Conservation (phyloP, 2,888 invertebrate species). For the Drosophila putrida region DNA sequence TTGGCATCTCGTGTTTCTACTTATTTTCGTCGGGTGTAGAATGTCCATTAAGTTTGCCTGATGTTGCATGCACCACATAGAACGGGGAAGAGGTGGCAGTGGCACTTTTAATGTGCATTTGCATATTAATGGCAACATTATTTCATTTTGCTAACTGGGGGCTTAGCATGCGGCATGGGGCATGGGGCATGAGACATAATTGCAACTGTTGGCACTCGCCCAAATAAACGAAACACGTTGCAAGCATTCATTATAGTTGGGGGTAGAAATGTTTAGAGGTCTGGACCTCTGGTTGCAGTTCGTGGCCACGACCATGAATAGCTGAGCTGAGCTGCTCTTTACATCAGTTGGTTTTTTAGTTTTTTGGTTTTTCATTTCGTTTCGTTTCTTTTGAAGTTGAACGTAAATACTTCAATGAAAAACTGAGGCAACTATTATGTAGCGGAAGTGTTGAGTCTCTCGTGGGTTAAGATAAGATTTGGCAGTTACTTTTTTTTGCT, state of each 20-base stretch:
- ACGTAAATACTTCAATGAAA: constrained; percentile 36
- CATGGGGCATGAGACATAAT: constrained; percentile 40
- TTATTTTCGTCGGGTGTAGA: constrained; percentile 29
- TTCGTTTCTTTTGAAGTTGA: constrained; percentile 29
- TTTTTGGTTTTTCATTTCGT: constrained; percentile 13
- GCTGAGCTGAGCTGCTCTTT: constrained; percentile 14
- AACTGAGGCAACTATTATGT: constrained; percentile 30
- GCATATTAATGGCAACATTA: constrained; percentile 49
- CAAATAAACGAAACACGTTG: constrained; percentile 18
- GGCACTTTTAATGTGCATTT: constrained; percentile 49
- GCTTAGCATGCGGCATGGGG: constrained; percentile 28
- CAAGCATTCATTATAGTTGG: constrained; percentile 51
- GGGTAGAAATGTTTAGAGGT: constrained; percentile 8
- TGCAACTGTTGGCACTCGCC: constrained; percentile 16
- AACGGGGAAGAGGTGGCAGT: background rate
- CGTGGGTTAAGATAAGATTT: constrained; percentile 42
- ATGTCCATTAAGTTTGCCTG: constrained; percentile 38
- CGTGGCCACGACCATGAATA: constrained; percentile 43
- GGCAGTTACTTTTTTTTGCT: constrained; percentile 23
- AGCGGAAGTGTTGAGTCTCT: constrained; percentile 41
- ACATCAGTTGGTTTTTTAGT: constrained; percentile 17
- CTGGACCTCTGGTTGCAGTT: constrained; percentile 18
- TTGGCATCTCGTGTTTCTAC: constrained; percentile 10
- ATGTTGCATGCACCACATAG: constrained; percentile 5
- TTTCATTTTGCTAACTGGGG: constrained; percentile 39